Evolutionary conservation across 2,888 invertebrate genomes (phyloP).

Genomic region (Acanthosepion lycidas): DNA sequence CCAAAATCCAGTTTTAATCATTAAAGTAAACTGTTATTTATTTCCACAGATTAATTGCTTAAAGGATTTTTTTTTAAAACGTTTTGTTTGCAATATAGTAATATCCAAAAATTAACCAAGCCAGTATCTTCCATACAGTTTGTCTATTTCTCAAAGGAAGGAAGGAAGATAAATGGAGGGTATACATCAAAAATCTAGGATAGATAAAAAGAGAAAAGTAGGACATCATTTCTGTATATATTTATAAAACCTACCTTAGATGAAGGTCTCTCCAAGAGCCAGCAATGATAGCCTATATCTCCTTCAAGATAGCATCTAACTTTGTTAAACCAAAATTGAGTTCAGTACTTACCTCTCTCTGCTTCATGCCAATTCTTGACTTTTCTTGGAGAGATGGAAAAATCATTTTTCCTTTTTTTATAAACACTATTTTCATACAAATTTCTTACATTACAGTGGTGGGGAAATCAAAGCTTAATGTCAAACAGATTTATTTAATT

Average conservation of each 20-base stretch:
- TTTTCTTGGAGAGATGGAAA: background rate
- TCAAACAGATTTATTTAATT: too few relatives aligned
- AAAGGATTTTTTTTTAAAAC: too few relatives aligned
- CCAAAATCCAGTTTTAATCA: too few relatives aligned
- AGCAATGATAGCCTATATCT: background rate
- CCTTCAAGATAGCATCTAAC: background rate
- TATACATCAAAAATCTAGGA: background rate
- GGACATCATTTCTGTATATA: background rate
- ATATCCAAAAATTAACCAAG: too few relatives aligned
- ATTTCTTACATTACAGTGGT: too few relatives aligned
- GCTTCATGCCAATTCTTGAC: background rate
- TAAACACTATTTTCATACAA: too few relatives aligned
- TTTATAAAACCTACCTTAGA: background rate
- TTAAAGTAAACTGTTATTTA: too few relatives aligned
- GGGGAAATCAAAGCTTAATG: too few relatives aligned
- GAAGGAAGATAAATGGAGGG: too few relatives aligned
- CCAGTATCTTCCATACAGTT: too few relatives aligned
- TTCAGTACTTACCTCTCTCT: background rate
- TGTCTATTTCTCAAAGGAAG: background rate
- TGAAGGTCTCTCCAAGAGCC: background rate
- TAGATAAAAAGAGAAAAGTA: background rate
- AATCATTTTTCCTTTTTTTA: background rate
- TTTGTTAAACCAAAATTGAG: background rate
- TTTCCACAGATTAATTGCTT: too few relatives aligned
- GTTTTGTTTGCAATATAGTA: too few relatives aligned